phyloP scores from a whole-genome alignment of 1,140 invertebrate species.

The Venustaconcha ellipsiformis region DNA sequence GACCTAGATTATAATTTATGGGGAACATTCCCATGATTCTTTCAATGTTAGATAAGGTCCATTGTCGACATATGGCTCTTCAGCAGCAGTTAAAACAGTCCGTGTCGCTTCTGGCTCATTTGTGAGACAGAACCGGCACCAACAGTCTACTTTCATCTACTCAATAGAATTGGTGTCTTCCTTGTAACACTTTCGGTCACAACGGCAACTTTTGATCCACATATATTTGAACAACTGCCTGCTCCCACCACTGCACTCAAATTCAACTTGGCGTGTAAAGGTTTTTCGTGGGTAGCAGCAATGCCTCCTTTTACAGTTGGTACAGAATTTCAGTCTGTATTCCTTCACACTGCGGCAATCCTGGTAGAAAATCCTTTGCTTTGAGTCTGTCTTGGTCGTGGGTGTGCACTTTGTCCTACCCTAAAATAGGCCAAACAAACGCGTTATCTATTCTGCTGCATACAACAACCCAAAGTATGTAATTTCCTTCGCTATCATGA shows the following conservation, averaged over 20 bases:
- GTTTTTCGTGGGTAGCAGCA: slow-evolving; percentile 75
- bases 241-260: slow-evolving; percentile 52
- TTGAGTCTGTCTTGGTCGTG: slow-evolving; percentile 72
- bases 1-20: too few relatives aligned
- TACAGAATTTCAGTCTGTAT: slow-evolving; percentile 77
- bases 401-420: slow-evolving; percentile 77
- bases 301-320: slow-evolving; percentile 71
- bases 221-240: slow-evolving; percentile 47
- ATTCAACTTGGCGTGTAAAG: slow-evolving; percentile 73
- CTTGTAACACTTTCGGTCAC: slow-evolving; percentile 45
- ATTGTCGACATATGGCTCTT: too few relatives aligned
- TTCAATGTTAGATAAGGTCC: too few relatives aligned
- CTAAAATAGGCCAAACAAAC: slow-evolving; percentile 63
- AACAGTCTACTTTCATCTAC: too few relatives aligned
- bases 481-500: neutral
- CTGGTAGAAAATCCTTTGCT: slow-evolving; percentile 73
- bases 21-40: too few relatives aligned
- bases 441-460: neutral
- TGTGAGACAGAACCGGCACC: too few relatives aligned
- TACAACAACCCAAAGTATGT: neutral
- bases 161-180: neutral
- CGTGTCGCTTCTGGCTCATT: too few relatives aligned
- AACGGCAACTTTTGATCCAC: slow-evolving; percentile 62
- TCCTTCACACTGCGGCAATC: slow-evolving; percentile 76
- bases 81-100: too few relatives aligned